Base-by-base conservation (phyloP, 2,888 invertebrate species). In the Acleris sparsana region DNA sequence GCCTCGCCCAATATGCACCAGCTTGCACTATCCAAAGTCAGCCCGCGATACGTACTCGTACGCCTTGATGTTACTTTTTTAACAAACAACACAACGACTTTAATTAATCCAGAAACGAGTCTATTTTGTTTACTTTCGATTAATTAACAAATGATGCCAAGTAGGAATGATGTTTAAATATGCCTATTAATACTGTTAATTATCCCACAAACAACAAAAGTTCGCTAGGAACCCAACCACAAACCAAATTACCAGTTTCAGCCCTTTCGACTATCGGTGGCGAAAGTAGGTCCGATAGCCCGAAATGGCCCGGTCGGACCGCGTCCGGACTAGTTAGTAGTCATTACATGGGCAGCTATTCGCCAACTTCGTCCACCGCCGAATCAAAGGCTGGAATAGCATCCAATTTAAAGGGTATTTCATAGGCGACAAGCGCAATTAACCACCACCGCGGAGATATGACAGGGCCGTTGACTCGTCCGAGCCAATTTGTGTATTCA, bases 401-500 rank as follows among this genome's bases (percentile, higher is more conserved):
- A 78, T 78, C 79, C 80, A 85, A 86, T 86, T 87, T 84, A 82
- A 83, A 79, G 75, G 75, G 77, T 80, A 84, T 85, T 83, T 85
- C 83, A 84, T 84, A 84, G 82, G 78, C 71, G 71, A 79, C 73
- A 75, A 73, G 77, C 74, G 76, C 80, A 82, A 85, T 85, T 84
- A 84, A 80, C 80, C 74, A 74, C 69, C 17, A 17, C 62, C 33
- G 49, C 39, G 39, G 39, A 39, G 39, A 39, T 39, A 13, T 39
- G 39, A 39, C 39, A 39, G 13, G 16, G 33, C 51, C 44, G 68
- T 69, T 72, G 75, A 76, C 70, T 75, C 71, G 73, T 71, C 65
- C 69, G 57, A 71, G 69, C 74, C 77, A 79, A 80, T 61, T 55
- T 55, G 43, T 57, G 44, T 61, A 33, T 51, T 43, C 43, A 66